Percentiles rank a stretch among this genome's conserved stretches.
Evolutionary conservation across 2,888 invertebrate genomes (phyloP).

Genomic region (Itoplectis maculator): DNA sequence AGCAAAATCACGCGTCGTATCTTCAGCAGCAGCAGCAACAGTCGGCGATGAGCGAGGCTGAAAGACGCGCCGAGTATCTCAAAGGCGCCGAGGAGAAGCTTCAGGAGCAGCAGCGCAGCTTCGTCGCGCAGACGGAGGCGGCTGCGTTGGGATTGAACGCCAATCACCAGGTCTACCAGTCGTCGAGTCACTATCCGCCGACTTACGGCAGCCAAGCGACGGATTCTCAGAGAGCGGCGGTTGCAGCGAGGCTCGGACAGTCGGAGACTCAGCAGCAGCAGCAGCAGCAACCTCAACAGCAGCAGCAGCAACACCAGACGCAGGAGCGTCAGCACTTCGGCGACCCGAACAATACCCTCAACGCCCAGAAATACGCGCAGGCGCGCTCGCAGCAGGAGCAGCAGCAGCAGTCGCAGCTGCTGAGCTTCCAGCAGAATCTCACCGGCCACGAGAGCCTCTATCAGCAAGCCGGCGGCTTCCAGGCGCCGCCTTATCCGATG

Average conservation of each 20-base stretch:
- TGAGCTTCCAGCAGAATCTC: constrained; percentile 80
- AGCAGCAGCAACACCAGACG: constrained; percentile 70
- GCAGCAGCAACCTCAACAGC: constrained; percentile 72
- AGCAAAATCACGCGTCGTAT: constrained; percentile 73
- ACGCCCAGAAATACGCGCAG: constrained; percentile 76
- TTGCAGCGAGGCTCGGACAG: constrained; percentile 70
- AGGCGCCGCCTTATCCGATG: constrained; percentile 81
- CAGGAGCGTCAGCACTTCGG: constrained; percentile 75
- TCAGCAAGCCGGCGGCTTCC: constrained; percentile 78
- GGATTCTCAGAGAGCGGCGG: constrained; percentile 73
- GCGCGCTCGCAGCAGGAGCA: constrained; percentile 78
- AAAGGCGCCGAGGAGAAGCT: constrained; percentile 74
- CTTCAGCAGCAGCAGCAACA: constrained; percentile 71
- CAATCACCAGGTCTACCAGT: constrained; percentile 79
- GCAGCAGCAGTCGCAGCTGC: constrained; percentile 77
- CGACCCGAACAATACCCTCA: constrained; percentile 74
- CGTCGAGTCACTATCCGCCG: constrained; percentile 77
- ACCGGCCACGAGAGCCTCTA: constrained; percentile 80
- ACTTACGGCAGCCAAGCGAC: constrained; percentile 71
- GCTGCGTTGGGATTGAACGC: constrained; percentile 73
- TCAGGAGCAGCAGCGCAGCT: constrained; percentile 74
- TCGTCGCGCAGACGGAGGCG: constrained; percentile 72
- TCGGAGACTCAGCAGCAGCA: constrained; percentile 72
- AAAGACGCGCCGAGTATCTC: constrained; percentile 76
- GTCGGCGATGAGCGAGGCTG: constrained; percentile 71